Conservation (phyloP, 2,888 invertebrate species). For the Drosophila subsilvestris region DNA sequence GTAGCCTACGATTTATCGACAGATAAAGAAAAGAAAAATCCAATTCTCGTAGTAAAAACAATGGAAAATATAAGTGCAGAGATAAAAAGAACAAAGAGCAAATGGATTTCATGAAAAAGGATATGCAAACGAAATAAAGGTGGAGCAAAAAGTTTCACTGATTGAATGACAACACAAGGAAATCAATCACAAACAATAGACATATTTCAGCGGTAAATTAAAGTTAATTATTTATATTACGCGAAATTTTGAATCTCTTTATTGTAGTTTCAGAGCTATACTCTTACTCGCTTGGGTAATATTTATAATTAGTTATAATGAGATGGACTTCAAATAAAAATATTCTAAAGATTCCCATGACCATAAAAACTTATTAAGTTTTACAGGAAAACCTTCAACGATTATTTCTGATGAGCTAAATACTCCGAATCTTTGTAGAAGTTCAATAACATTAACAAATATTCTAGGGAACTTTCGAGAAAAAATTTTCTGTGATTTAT, state of each 20-base stretch:
- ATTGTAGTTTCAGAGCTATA: not conserved
- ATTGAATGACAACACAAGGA: conserved; percentile 18
- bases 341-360: not conserved
- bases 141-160: conserved; percentile 12
- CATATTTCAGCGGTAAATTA: conserved; percentile 25
- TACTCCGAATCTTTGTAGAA: not conserved
- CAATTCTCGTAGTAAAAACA: not conserved
- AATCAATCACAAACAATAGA: conserved; percentile 7
- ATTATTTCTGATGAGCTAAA: no score
- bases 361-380: no score
- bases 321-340: not conserved
- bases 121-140: conserved; percentile 4
- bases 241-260: not conserved
- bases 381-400: not conserved
- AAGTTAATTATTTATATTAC: conserved; percentile 11
- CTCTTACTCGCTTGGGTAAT: not conserved
- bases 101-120: conserved; percentile 5
- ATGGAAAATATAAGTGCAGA: not conserved
- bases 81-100: not conserved
- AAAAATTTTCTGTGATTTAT: no score
- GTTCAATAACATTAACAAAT: not conserved
- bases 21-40: not conserved
- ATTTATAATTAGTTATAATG: not conserved
- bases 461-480: no score
- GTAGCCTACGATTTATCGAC: not conserved